These are phyloP conservation scores for Akabosia matsudoensis DNA, from an alignment of 1,140 invertebrate genomes.

Conservation along the genomic window DNA sequence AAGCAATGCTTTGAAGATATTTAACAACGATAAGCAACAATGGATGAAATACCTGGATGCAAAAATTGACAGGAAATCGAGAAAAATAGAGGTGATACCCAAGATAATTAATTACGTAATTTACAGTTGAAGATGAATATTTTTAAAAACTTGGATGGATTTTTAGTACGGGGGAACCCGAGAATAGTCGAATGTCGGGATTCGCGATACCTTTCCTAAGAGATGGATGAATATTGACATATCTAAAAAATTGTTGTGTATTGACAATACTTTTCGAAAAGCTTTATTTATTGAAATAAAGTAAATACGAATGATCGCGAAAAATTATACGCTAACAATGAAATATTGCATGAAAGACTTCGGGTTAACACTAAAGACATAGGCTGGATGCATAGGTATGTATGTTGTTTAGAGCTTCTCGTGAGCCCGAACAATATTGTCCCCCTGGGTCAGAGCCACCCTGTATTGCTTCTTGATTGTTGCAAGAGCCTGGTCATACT, in stretches of 20 bases:
- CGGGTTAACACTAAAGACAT: not conserved
- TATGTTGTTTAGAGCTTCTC: not conserved
- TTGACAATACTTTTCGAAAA: no score
- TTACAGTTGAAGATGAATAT: no score
- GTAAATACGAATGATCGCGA: no score
- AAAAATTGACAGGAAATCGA: not conserved
- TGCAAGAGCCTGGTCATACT: not conserved
- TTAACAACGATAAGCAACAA: not conserved
- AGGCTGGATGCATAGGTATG: not conserved
- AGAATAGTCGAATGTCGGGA: not conserved
- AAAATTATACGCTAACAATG: no score
- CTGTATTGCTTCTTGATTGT: conserved; percentile 3
- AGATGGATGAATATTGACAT: no score
- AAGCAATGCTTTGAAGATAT: not conserved
- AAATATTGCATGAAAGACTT: not conserved
- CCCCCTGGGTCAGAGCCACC: not conserved
- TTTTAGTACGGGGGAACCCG: not conserved
- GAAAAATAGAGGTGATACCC: not conserved
- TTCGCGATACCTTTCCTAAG: no score
- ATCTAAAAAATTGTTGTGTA: no score
- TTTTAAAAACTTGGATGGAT: no score
- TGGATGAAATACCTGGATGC: conserved; percentile 2
- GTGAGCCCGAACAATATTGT: not conserved
- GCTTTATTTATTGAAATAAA: no score
- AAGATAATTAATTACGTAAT: conserved; percentile 1